phyloP scores from a whole-genome alignment of 2,888 invertebrate species.

The Loripinus fragilis region DNA sequence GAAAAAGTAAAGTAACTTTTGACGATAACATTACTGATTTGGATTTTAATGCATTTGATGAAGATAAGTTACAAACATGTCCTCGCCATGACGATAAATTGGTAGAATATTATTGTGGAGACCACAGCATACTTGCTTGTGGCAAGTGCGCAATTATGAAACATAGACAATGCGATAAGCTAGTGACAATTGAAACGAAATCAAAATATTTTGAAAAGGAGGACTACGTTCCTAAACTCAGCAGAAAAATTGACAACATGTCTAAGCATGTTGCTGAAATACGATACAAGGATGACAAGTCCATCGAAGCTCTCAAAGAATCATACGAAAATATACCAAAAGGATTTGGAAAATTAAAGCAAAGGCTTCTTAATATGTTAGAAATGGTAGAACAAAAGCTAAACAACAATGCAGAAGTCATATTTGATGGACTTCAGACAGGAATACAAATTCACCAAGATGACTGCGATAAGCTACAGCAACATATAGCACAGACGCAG shows the following conservation, averaged over 20 bases:
- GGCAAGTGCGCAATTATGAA: background rate
- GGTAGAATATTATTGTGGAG: constrained; percentile 5
- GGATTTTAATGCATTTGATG: background rate
- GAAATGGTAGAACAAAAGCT: constrained; percentile 2
- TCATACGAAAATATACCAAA: background rate
- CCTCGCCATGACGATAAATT: background rate
- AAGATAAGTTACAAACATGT: background rate
- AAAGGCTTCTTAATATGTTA: background rate
- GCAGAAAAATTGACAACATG: background rate
- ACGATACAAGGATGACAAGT: background rate
- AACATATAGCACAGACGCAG: background rate
- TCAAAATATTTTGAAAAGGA: background rate
- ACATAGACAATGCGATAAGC: constrained; percentile 6
- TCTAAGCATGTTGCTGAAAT: background rate
- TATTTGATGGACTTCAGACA: background rate
- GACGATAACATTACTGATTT: background rate
- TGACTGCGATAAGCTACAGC: background rate
- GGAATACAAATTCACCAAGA: background rate
- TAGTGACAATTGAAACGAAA: background rate
- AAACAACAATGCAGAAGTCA: background rate
- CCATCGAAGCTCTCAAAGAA: background rate
- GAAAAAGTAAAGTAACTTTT: background rate
- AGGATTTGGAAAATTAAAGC: background rate
- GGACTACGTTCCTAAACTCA: background rate
- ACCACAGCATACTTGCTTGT: background rate